Conservation (phyloP, 2,797 vertebrate species). For the Tapirus indicus region DNA sequence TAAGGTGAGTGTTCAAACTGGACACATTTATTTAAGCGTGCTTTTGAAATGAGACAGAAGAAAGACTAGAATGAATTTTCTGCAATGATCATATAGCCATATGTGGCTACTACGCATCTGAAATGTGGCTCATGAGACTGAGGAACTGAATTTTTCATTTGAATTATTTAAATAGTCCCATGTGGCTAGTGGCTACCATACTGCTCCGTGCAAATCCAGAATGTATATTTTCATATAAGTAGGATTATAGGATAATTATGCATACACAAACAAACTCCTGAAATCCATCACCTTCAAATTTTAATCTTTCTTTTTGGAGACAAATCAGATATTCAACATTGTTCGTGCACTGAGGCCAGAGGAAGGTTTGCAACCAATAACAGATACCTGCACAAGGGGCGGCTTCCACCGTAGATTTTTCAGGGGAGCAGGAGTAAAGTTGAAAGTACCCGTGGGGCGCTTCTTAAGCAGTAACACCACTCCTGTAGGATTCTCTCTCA, state of each 20-base stretch:
- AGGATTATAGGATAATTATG: background rate
- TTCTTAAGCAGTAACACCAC: slow-evolving; percentile 95
- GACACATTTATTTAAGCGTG: background rate
- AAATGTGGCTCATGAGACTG: background rate
- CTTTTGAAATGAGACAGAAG: background rate
- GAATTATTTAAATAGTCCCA: background rate
- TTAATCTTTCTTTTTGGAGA: background rate
- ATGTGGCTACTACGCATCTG: accelerated
- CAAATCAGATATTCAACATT: accelerated
- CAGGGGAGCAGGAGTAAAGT: slow-evolving; percentile 93
- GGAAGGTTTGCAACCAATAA: accelerated
- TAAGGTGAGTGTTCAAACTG: background rate
- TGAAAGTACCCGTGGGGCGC: slow-evolving; percentile 91
- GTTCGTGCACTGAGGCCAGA: accelerated
- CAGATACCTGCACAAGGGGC: slow-evolving; percentile 92
- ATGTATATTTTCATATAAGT: background rate
- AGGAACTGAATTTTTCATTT: background rate
- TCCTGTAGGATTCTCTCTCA: slow-evolving; percentile 93
- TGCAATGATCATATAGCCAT: accelerated
- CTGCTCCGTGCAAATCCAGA: background rate
- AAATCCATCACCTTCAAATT: background rate
- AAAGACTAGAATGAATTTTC: background rate
- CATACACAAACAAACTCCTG: background rate
- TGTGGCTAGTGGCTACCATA: background rate
- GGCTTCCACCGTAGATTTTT: slow-evolving; percentile 97